A percentile compares a stretch with the other conserved stretches of the same genome.
These are phyloP conservation scores for Odocoileus hemionus DNA, from an alignment of 2,113 vertebrate species.

Conservation along the genomic window DNA sequence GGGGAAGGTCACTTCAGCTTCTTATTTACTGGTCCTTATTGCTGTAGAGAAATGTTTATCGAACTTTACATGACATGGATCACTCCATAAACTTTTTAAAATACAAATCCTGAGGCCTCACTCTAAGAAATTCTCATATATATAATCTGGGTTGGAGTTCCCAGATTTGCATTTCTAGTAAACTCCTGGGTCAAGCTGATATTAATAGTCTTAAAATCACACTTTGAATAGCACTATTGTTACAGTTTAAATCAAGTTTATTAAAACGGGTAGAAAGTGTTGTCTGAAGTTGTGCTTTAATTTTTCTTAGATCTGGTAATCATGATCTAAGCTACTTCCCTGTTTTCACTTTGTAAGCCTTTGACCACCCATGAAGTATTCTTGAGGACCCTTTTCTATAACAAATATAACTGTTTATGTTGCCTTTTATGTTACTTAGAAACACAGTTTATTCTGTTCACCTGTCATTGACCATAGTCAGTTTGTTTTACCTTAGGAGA, in stretches of 20 bases:
- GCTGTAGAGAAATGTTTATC: not conserved
- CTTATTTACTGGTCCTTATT: not conserved
- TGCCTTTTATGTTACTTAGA: not conserved
- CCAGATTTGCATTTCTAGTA: not conserved
- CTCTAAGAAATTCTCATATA: not conserved
- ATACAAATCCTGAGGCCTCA: not conserved
- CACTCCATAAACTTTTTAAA: not conserved
- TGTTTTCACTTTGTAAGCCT: not conserved
- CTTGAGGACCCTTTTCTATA: not conserved
- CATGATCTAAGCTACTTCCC: not conserved
- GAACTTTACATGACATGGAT: not conserved
- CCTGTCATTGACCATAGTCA: not conserved
- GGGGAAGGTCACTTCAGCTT: not conserved
- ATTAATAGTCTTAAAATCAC: not conserved
- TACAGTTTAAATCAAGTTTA: not conserved
- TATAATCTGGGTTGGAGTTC: not conserved
- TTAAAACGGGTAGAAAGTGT: not conserved
- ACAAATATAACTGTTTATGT: not conserved
- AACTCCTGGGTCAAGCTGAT: not conserved
- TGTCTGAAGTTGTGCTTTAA: not conserved
- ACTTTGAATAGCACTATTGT: not conserved
- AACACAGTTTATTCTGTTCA: not conserved
- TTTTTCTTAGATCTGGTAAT: not conserved
- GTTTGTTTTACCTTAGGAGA: not conserved
- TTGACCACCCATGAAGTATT: not conserved